These are phyloP conservation scores for Drepana falcataria DNA, from an alignment of 2,888 invertebrate species.

Conservation along the genomic window DNA sequence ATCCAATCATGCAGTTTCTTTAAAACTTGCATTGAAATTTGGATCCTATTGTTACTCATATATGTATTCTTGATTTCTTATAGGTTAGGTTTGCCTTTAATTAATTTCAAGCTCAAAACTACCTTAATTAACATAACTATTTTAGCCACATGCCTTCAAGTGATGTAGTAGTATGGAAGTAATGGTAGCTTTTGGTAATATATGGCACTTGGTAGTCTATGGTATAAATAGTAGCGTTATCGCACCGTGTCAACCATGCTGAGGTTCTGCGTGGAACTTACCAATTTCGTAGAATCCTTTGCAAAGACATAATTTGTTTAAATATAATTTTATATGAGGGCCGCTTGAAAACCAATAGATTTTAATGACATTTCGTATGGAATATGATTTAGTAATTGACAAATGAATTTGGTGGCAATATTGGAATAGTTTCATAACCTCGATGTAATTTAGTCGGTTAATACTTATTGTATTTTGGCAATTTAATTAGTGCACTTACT, in stretches of 20 bases:
- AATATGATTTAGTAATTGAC: conserved; percentile 2
- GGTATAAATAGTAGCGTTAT: not conserved
- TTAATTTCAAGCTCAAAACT: no score
- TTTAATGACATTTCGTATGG: not conserved
- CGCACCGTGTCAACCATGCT: conserved; percentile 25
- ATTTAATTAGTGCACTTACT: no score
- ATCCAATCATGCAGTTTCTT: no score
- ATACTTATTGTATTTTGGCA: no score
- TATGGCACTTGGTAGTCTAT: conserved; percentile 4
- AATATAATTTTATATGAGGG: conserved; percentile 26
- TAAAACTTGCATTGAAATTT: no score
- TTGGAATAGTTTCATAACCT: no score
- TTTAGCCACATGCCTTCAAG: not conserved
- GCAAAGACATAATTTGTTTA: conserved; percentile 49
- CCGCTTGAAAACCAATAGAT: not conserved
- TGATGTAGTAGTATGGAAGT: not conserved
- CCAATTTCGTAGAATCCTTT: conserved; percentile 74
- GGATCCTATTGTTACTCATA: no score
- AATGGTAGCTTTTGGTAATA: no score
- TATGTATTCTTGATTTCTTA: no score
- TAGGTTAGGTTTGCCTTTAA: no score
- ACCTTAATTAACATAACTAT: no score
- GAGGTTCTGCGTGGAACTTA: conserved; percentile 42
- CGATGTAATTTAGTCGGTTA: no score
- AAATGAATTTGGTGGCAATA: not conserved